Evolutionary conservation across 2,113 vertebrate species (phyloP).

Genomic region (Bos indicus): DNA sequence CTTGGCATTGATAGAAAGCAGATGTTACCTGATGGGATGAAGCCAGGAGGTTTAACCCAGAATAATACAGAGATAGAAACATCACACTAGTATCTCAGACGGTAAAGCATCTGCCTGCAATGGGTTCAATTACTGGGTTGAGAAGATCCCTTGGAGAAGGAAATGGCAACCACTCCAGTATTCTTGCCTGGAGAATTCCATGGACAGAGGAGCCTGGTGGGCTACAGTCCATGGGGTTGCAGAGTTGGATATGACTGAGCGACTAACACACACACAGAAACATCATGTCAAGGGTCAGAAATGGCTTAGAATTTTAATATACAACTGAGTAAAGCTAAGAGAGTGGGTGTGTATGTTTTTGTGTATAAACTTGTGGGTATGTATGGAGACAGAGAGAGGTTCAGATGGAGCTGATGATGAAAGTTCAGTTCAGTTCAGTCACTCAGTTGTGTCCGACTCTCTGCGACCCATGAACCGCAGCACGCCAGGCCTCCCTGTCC

Average conservation of each 20-base stretch:
- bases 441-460: not conserved
- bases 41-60: not conserved
- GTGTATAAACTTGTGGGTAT: not conserved
- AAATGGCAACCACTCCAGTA: not conserved
- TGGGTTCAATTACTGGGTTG: not conserved
- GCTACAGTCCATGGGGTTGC: not conserved
- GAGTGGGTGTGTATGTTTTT: not conserved
- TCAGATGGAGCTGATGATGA: not conserved
- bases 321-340: not conserved
- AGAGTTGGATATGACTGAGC: not conserved
- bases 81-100: not conserved
- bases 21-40: conserved; percentile 15
- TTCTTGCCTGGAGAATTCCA: not conserved
- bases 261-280: not conserved
- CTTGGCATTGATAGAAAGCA: conserved; percentile 45
- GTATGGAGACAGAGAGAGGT: rapidly evolving
- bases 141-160: not conserved
- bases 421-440: not conserved
- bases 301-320: not conserved
- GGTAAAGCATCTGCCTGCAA: not conserved
- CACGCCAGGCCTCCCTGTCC: not conserved
- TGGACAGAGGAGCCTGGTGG: not conserved
- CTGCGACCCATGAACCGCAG: rapidly evolving
- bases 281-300: not conserved
- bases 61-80: not conserved